phyloP scores from a whole-genome alignment of 1,140 invertebrate genomes.

The Drosophila ficusphila region DNA sequence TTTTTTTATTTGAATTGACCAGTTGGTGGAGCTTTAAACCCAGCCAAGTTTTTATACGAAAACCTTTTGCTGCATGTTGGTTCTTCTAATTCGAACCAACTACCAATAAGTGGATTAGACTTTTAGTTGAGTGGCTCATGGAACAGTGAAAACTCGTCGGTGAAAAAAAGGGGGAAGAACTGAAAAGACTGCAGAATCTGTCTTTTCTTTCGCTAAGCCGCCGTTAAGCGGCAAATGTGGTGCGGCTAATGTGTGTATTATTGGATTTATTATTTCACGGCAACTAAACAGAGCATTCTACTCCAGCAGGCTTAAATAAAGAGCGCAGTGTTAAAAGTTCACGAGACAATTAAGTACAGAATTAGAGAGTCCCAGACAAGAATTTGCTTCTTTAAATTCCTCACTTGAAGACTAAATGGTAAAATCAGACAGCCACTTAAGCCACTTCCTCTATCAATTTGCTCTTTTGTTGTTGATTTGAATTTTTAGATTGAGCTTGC shows the following conservation, averaged over 20 bases:
- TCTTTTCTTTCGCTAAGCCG: constrained; percentile 1
- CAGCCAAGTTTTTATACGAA: too few relatives aligned
- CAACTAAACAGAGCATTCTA: constrained; percentile 5
- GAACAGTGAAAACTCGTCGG: constrained; percentile 9
- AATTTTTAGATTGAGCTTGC: constrained; percentile 47
- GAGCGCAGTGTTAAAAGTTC: constrained; percentile 11
- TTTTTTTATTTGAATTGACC: constrained; percentile 1
- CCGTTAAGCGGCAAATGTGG: constrained; percentile 27
- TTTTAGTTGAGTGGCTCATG: constrained; percentile 46
- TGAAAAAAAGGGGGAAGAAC: constrained; percentile 4
- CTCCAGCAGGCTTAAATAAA: neutral
- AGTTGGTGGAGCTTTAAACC: neutral
- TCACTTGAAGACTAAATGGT: constrained; percentile 17
- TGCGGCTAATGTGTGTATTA: constrained; percentile 29
- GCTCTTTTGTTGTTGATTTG: constrained; percentile 5
- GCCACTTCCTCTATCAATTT: constrained; percentile 28
- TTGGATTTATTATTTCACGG: constrained; percentile 26
- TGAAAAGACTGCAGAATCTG: neutral
- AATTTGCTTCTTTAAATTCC: constrained; percentile 28
- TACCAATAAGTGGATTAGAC: constrained; percentile 62
- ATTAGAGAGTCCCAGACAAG: neutral
- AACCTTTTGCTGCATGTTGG: neutral
- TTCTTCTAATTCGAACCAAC: constrained; percentile 11
- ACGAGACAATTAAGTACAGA: constrained; percentile 2
- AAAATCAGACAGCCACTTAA: constrained; percentile 26